Evolutionary conservation across 2,888 invertebrate species (phyloP).

Genomic region (Nephrotoma flavescens): DNA sequence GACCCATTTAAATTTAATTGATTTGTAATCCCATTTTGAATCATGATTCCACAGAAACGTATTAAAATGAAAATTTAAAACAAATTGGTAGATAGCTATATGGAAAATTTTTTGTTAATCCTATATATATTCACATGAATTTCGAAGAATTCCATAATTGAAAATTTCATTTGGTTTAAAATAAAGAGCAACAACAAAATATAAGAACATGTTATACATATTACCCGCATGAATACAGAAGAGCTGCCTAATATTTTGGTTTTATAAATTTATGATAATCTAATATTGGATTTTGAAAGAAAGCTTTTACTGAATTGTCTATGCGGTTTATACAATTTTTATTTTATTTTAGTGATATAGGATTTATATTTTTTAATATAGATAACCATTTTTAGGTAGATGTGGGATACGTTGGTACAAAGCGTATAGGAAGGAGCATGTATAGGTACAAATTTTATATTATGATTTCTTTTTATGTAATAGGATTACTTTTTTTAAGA

Average conservation of each 20-base stretch:
- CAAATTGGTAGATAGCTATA: not conserved
- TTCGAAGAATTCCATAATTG: not conserved
- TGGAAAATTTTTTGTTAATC: not conserved
- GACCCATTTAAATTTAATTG: too few species aligned
- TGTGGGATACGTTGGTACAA: not conserved
- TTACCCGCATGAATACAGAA: not conserved
- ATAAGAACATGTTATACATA: not conserved
- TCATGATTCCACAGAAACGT: too few species aligned
- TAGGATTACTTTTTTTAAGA: too few species aligned
- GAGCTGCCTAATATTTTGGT: not conserved
- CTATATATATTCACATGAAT: not conserved
- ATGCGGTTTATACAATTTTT: not conserved
- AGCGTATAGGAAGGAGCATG: not conserved
- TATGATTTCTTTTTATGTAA: too few species aligned
- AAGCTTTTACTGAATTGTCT: not conserved
- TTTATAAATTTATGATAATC: not conserved
- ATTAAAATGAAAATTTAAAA: not conserved
- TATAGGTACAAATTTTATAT: too few species aligned
- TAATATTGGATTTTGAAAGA: not conserved
- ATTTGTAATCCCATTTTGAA: too few species aligned
- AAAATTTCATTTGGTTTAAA: not conserved
- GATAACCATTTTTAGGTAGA: not conserved
- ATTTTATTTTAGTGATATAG: not conserved
- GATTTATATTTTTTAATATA: not conserved
- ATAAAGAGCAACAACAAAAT: not conserved